Evolutionary conservation across 2,113 vertebrate genomes (phyloP).

Genomic region (Halichoerus grypus): DNA sequence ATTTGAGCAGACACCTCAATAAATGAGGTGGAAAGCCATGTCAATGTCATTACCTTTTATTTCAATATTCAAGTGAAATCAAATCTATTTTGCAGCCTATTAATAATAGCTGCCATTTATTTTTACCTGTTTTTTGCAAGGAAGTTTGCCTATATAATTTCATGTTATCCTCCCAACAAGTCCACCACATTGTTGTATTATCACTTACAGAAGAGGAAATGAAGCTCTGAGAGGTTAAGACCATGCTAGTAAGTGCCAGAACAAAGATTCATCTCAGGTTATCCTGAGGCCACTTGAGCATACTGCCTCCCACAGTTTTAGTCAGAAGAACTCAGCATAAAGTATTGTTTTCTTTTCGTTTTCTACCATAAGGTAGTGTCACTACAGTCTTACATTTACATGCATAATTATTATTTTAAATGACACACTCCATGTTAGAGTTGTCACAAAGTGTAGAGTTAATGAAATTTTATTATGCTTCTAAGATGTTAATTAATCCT

Average conservation of each 20-base stretch:
- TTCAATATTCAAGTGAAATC: constrained; percentile 7
- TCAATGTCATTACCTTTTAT: not conserved
- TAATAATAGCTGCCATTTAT: not conserved
- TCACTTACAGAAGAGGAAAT: constrained; percentile 40
- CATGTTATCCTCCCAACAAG: not conserved
- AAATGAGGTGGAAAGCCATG: not conserved
- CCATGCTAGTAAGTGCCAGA: not conserved
- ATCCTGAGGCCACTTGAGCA: not conserved
- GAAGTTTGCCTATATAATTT: not conserved
- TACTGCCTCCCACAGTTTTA: not conserved
- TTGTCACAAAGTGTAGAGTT: constrained; percentile 31
- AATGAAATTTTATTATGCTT: constrained; percentile 61
- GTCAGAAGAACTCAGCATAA: not conserved
- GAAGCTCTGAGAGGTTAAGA: constrained; percentile 6
- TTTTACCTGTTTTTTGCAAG: not conserved
- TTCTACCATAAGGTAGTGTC: constrained; percentile 22
- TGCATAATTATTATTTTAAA: constrained; percentile 28
- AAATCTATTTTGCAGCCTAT: not conserved
- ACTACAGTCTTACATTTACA: not conserved
- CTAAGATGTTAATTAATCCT: constrained; percentile 28
- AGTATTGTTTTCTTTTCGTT: not conserved
- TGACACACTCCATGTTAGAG: not conserved
- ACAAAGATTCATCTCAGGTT: constrained; percentile 35
- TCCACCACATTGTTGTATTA: not conserved
- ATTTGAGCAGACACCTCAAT: constrained; percentile 1